Evolutionary conservation across 2,113 vertebrate species (phyloP), one percentile per base, ranked within the genome.

Genomic region (Ailurus styani): DNA sequence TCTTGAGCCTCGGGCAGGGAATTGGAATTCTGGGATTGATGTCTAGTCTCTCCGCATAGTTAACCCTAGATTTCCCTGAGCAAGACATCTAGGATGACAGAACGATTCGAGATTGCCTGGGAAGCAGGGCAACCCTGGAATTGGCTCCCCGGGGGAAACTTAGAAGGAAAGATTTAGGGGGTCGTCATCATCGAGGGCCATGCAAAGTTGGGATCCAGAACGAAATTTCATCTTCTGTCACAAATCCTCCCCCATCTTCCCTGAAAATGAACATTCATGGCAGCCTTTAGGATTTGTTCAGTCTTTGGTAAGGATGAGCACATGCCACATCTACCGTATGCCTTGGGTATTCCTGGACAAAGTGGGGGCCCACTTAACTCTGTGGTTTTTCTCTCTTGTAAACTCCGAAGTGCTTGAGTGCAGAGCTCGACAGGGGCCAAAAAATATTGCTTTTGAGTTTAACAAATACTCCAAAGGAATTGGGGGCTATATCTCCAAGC

Each of bases 21-120:
- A 84, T 6, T 54, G 82, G 90, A 90, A 97, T 82, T 62, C 81
- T 95, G 90, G 82, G 78, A 72, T 37, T 47, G 42, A 87, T 79
- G 70, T 84, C 50, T 64, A 68, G 27, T 68, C 60, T 17, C 54
- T 37, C 34, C 2, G 8, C 11, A 0, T 31, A 42, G 52, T 98
- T 98, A 98, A 98, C 95, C 88, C 97, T 81, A 72, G 62, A 25
- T 47, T 87, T 90, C 55, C 96, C 92, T 68, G 55, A 87, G 34
- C 11, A 23, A 31, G 79, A 37, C 14, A 81, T 21, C 3, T 0
- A 4, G 45, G 64, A 37, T 3, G 4, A 54, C n/a, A 72, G 31
- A 79, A 84, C 5, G 13, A 40, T 34, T 81, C 3, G 23, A 64
- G n/a, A 50, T 54, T 9, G 9, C 62, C n/a, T 64, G 11, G 50